Percentiles rank a stretch among this genome's conserved stretches.
Conservation (phyloP, 2,888 invertebrate species). For the Stenchaetothrips biformis region DNA sequence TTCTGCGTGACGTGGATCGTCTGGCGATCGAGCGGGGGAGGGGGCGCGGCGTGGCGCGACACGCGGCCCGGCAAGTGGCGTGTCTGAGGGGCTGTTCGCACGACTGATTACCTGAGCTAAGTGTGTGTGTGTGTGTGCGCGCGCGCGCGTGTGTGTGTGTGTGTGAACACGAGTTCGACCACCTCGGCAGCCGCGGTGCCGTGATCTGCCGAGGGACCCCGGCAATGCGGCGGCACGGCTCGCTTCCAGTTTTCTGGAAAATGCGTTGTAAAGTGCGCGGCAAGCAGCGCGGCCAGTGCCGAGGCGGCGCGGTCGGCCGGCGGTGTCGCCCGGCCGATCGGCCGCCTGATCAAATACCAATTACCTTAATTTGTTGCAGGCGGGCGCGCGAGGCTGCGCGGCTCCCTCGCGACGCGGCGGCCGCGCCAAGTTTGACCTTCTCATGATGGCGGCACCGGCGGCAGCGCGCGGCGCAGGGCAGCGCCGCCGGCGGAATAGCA, state of each 20-base stretch:
- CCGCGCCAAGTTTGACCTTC: background rate
- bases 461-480: background rate
- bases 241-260: too few species aligned
- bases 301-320: background rate
- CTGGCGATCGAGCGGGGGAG: too few species aligned
- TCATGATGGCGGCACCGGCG: background rate
- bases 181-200: too few species aligned
- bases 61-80: too few species aligned
- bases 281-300: background rate
- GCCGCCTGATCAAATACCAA: background rate
- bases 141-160: too few species aligned
- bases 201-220: too few species aligned
- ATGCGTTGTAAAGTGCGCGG: too few species aligned
- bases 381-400: too few species aligned
- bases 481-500: background rate
- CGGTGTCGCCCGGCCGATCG: background rate
- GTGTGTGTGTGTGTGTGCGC: background rate
- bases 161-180: too few species aligned
- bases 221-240: too few species aligned
- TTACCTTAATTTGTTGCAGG: background rate
- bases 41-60: too few species aligned
- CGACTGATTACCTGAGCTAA: constrained; percentile 17
- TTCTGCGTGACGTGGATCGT: too few species aligned
- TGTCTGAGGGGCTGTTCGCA: background rate
- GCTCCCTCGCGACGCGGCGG: background rate